Base-by-base conservation (phyloP, 2,113 vertebrate genomes). In the Tichodroma muraria region DNA sequence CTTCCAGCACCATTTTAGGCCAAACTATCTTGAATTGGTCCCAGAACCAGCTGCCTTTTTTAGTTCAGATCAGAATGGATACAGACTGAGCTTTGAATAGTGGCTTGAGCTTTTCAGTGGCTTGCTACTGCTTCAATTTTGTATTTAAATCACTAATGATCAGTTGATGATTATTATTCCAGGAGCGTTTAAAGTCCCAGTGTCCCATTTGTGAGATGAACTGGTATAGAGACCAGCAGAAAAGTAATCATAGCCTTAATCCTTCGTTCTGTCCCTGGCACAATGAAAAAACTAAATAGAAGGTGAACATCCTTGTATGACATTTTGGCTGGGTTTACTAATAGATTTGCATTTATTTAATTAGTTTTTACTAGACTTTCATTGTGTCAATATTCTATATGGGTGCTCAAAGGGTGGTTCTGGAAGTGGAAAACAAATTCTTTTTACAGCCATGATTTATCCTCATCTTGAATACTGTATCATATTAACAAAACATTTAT, bases 401-500 rank as follows among this genome's bases (percentile, higher is more conserved):
- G 76, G 10, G 25, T 72, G 66, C 52, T 65, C 28, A 83, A 77
- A 88, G 52, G 56, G 35, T 83, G 33, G 16, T 47, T 97, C 64
- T 88, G 70, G 38, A 80, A 85, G 40, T 22, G 7, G 73, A 90
- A 85, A 54, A 31, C 33, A 78, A 89, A 73, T 91, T 87, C 60
- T 84, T 88, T 72, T 84, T 65, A 44, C 35, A 27, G 69, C 42
- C 59, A 33, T 4, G 2, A 83, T 92, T 97, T 91, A 80, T 85
- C 30, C 33, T 71, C 59, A 19, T 87, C 85, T 88, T 89, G 49
- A 95, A 50, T 35, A 18, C 19, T 86, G 60, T 66, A 72, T 88
- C 76, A n/a, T 30, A 63, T 93, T 93, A 95, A 56, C 80, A 89
- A 96, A 97, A 95, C 88, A 95, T 95, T 93, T 94, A 91, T n/a